phyloP scores from a whole-genome alignment of 2,113 vertebrate genomes.

The Sprattus sprattus region DNA sequence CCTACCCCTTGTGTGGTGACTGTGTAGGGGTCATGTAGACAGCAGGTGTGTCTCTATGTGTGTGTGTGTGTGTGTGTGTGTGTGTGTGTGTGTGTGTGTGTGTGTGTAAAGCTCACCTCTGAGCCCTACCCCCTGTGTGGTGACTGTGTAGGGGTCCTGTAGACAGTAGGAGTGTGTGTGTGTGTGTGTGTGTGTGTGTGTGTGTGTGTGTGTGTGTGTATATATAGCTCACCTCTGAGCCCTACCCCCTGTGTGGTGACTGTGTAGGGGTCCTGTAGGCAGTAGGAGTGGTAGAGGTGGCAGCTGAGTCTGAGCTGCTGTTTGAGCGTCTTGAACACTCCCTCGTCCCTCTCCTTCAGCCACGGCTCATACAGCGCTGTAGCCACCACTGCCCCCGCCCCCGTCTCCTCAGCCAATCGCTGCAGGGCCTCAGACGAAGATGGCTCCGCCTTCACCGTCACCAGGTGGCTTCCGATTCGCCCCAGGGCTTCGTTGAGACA shows the following conservation, averaged over 20 bases:
- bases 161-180: not conserved
- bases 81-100: not conserved
- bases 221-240: slow-evolving; percentile 63
- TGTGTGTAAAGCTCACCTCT: not conserved
- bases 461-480: slow-evolving; percentile 61
- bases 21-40: no score
- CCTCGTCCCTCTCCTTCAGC: slow-evolving; percentile 69
- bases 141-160: no score
- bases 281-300: slow-evolving; percentile 68
- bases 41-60: not conserved
- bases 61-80: not conserved
- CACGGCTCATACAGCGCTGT: slow-evolving; percentile 72
- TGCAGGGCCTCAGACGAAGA: slow-evolving; percentile 55
- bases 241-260: slow-evolving; percentile 70
- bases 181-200: not conserved
- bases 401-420: slow-evolving; percentile 56
- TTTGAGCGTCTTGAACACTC: slow-evolving; percentile 50
- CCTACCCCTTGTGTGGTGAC: no score
- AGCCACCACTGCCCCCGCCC: slow-evolving; percentile 63
- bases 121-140: no score
- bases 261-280: slow-evolving; percentile 68
- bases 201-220: not conserved
- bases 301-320: slow-evolving; percentile 58
- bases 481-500: slow-evolving; percentile 60
- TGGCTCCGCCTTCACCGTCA: slow-evolving; percentile 48